Conservation (phyloP, 2,888 invertebrate genomes). For the Caenorhabditis macrosperma region DNA sequence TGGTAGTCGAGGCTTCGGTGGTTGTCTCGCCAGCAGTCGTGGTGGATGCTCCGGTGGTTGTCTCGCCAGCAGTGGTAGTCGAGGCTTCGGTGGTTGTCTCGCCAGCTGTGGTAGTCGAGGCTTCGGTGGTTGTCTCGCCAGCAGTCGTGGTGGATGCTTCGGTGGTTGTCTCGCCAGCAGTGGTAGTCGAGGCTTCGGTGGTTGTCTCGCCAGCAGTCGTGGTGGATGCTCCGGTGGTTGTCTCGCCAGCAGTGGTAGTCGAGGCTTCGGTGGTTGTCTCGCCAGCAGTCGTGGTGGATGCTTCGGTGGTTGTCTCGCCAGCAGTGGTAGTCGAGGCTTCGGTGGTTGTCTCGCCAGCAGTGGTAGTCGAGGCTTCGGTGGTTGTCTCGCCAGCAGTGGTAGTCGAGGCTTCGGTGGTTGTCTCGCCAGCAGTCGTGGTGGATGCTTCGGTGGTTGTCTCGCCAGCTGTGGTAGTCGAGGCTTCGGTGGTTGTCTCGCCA, state of each 20-base stretch:
- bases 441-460: no score
- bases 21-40: not conserved
- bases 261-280: no score
- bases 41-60: not conserved
- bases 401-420: no score
- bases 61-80: slow-evolving; percentile 10
- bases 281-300: not conserved
- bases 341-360: not conserved
- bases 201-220: no score
- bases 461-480: no score
- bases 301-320: not conserved
- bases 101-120: not conserved
- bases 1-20: no score
- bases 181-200: not conserved
- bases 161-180: not conserved
- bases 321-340: not conserved
- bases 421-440: no score
- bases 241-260: no score
- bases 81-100: not conserved
- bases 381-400: no score
- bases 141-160: not conserved
- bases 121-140: not conserved
- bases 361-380: no score
- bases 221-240: no score
- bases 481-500: no score